These are phyloP conservation scores for Osmoderma eremita DNA, from an alignment of 2,888 invertebrate species.

Conservation along the genomic window DNA sequence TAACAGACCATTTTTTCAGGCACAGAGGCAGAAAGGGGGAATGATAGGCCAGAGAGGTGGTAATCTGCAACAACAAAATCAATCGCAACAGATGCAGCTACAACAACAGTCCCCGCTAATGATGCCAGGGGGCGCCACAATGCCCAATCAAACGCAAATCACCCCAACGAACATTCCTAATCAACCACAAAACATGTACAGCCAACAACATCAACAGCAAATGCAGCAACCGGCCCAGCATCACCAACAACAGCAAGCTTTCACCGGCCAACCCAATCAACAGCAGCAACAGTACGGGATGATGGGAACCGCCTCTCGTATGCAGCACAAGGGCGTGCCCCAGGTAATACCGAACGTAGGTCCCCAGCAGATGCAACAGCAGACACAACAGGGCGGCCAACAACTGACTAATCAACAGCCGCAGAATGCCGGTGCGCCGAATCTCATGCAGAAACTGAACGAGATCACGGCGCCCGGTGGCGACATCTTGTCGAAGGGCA, in stretches of 20 bases:
- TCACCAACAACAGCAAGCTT: constrained; percentile 26
- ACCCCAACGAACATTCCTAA: constrained; percentile 34
- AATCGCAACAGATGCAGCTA: constrained; percentile 51
- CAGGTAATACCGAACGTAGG: constrained; percentile 64
- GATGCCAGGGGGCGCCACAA: constrained; percentile 46
- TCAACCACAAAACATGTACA: constrained; percentile 53
- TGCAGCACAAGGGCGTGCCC: constrained; percentile 66
- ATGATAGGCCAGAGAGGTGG: constrained; percentile 67
- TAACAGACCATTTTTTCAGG: constrained; percentile 59
- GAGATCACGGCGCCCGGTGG: constrained; percentile 91
- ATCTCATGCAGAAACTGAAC: constrained; percentile 89
- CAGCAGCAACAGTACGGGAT: constrained; percentile 38
- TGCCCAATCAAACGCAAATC: too few relatives aligned
- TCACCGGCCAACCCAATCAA: constrained; percentile 24
- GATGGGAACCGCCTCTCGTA: constrained; percentile 49
- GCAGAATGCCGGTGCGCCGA: constrained; percentile 69
- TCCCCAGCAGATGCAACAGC: constrained; percentile 61
- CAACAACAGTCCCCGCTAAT: neutral
- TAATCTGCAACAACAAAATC: constrained; percentile 54
- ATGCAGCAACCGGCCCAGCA: constrained; percentile 50
- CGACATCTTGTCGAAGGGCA: constrained; percentile 91
- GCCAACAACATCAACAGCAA: constrained; percentile 55
- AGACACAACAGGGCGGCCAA: constrained; percentile 60
- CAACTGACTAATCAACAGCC: constrained; percentile 63
- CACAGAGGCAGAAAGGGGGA: constrained; percentile 70